Base-by-base conservation (phyloP, 2,113 vertebrate species). In the Callipepla californica region DNA sequence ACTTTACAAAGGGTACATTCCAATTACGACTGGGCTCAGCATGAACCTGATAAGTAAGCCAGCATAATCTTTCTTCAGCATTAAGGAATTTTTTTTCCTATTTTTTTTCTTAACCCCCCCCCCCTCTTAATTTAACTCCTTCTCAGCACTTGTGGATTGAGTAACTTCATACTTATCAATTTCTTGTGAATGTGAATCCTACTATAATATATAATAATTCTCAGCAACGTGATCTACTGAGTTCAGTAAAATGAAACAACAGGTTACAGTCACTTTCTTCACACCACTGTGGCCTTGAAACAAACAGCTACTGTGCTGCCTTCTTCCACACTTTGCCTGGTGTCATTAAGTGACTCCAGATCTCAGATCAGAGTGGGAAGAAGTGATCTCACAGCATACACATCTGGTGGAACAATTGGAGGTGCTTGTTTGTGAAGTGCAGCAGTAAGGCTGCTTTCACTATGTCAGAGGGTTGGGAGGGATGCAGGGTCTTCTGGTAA, bases 1-100 rank as follows among this genome's bases (percentile, higher is more conserved):
- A 98, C 97, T 98, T 98, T 94, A 97, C 93, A 95, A 97, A 98
- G 96, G 97, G 95, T 97, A 92, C 97, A 96, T 97, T 98, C 97
- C 98, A 98, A 96, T 98, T 97, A 97, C 7, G 10, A 94, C 96
- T 91, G 89, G 48, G 92, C 97, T 96, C 97, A 93, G 97, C 87
- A 12, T 97, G 97, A 97, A 83, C 94, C 76, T 76, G 51, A 91
- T 85, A 97, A 95, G 95, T 86, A 93, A 95, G 88, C 85, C 96
- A 80, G 95, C 47, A 55, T 89, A 91, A 95, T 95, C 94, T 67
- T 85, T 95, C 93, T 94, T 53, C 79, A 67, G 87, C 85, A 63
- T 30, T 48, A 93, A 96, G 92, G 74, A 28, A 77, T 83, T 90
- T 94, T 82, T 80, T 74, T 79, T 81, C 65, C 59, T 67, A 22